phyloP scores from a whole-genome alignment of 2,888 invertebrate species.

The Smittia sp. region DNA sequence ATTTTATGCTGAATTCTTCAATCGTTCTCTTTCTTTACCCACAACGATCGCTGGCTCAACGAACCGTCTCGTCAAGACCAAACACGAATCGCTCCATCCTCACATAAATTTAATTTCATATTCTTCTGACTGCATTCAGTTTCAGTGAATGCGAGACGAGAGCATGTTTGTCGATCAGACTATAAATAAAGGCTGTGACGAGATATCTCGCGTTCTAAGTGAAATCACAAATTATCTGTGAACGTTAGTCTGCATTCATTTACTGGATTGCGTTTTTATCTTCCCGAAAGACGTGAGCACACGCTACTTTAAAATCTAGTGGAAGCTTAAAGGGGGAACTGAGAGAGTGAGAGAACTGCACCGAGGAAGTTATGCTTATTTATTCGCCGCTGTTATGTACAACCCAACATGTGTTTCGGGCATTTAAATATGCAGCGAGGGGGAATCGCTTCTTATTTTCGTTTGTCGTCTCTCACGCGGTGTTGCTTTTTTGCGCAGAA shows the following conservation, averaged over 20 bases:
- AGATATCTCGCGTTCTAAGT: not conserved
- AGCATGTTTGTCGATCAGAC: not conserved
- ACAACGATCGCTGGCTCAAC: not conserved
- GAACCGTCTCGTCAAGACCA: not conserved
- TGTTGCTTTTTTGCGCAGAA: slow-evolving; percentile 37
- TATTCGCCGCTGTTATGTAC: slow-evolving; percentile 2
- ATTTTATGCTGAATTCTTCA: slow-evolving; percentile 5
- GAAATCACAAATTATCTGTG: not conserved
- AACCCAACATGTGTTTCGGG: slow-evolving; percentile 35
- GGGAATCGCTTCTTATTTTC: slow-evolving; percentile 9
- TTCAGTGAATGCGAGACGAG: not conserved
- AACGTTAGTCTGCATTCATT: not conserved
- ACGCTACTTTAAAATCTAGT: not conserved
- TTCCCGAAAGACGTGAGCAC: not conserved
- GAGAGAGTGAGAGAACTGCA: not conserved
- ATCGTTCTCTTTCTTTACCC: not conserved
- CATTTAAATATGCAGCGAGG: not conserved
- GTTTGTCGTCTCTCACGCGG: slow-evolving; percentile 31
- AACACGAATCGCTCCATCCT: not conserved
- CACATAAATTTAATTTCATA: not conserved
- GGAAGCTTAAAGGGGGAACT: not conserved
- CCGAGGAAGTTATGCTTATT: not conserved
- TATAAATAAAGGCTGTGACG: not conserved
- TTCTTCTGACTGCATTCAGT: not conserved
- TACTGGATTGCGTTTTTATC: slow-evolving; percentile 18